Conservation (phyloP, 1,140 invertebrate species). For the Lasaia peninsularis region DNA sequence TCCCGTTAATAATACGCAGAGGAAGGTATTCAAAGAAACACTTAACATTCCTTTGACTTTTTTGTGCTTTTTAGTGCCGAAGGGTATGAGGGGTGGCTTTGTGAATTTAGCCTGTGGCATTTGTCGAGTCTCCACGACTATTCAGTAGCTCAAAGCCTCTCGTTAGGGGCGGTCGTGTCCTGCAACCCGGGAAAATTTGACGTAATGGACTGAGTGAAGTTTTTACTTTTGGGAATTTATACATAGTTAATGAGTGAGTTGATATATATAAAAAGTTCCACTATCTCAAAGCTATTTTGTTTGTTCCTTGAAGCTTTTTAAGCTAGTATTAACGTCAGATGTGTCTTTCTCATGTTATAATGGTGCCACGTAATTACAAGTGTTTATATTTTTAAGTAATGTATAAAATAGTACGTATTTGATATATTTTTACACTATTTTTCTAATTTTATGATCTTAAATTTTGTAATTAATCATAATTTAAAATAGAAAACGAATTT, state of each 20-base stretch:
- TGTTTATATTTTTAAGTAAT: neutral
- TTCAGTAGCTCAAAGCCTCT: conserved; percentile 59
- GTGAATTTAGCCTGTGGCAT: conserved; percentile 39
- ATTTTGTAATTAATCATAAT: no score
- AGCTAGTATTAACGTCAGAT: neutral
- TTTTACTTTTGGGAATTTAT: conserved; percentile 20
- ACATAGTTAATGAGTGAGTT: conserved; percentile 7
- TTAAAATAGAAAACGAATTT: no score
- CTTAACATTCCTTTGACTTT: conserved; percentile 50
- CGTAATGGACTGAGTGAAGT: conserved; percentile 23
- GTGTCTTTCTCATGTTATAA: neutral
- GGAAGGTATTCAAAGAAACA: conserved; percentile 48
- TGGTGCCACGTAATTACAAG: neutral
- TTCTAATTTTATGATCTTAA: no score
- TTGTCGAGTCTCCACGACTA: conserved; percentile 36
- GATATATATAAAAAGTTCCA: neutral
- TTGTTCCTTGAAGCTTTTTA: neutral
- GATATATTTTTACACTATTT: no score
- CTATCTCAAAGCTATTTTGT: conserved; percentile 6
- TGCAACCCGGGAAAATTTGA: conserved; percentile 8
- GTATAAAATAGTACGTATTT: neutral
- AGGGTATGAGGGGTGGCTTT: conserved; percentile 45
- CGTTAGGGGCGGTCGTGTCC: conserved; percentile 47
- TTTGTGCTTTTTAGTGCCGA: conserved; percentile 64
- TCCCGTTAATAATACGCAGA: conserved; percentile 29